Percentiles rank a stretch among this genome's conserved stretches.
Conservation (phyloP, 2,888 invertebrate species). For the Drosophila peninsularis region DNA sequence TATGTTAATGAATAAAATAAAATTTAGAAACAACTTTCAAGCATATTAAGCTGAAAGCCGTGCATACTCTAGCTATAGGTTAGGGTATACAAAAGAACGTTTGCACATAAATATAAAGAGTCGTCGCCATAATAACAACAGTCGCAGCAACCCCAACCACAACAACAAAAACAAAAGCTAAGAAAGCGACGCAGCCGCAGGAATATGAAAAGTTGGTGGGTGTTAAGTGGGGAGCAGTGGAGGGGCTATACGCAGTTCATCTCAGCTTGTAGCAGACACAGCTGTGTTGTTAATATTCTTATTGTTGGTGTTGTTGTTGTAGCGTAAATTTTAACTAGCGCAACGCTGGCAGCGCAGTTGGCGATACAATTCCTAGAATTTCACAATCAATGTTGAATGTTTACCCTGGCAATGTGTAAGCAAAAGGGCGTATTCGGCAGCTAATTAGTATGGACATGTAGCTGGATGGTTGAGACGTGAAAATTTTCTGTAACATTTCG, state of each 20-base stretch:
- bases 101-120: conserved; percentile 45
- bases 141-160: conserved; percentile 8
- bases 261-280: conserved; percentile 31
- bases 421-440: not conserved
- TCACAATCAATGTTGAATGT: conserved; percentile 66
- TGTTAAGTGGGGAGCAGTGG: not conserved
- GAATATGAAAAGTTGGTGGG: not conserved
- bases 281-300: conserved; percentile 34
- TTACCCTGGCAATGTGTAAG: not conserved
- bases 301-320: conserved; percentile 26
- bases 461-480: no score
- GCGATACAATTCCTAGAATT: conserved; percentile 62
- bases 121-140: conserved; percentile 21
- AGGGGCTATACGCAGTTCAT: conserved; percentile 27
- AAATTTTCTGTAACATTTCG: no score
- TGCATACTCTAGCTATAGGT: not conserved
- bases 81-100: conserved; percentile 4
- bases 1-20: no score
- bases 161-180: conserved; percentile 23
- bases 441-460: no score
- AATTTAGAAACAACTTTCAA: not conserved
- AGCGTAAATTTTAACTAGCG: conserved; percentile 56
- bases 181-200: conserved; percentile 15
- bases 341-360: conserved; percentile 26
- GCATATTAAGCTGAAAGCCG: not conserved